Evolutionary conservation across 2,888 invertebrate species (phyloP), one percentile per base, ranked within the genome.

Genomic region (Himalopsyche japonica): DNA sequence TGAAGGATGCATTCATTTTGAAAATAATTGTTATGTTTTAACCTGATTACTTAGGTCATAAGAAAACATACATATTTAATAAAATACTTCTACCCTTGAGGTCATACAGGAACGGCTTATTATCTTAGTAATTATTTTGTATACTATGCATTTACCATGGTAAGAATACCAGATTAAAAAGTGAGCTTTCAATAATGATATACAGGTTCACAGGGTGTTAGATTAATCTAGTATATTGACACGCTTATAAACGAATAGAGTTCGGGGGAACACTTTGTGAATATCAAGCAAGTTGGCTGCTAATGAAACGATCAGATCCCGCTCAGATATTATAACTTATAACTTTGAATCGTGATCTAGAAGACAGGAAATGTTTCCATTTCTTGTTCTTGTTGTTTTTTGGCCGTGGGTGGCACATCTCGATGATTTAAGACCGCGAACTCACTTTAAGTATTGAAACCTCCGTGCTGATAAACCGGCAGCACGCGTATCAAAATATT

Each of bases 301-400:
- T 84, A 86, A 86, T 84, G 86, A 86, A 86, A 84, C 82, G 84
- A 82, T 86, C 86, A 84, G 82, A 86, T 83, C 81, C 64, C 43
- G 30, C 27, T 76, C 79, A 57, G 79, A 57, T 79, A 84, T 57
- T 57, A 57, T 57, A 57, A 57, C 57, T 57, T 57, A 57, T 57
- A 84, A 84, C 77, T 83, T 81, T 77, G 86, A 78, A 81, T 82
- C 81, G 84, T 82, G 86, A 86, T 84, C 80, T 76, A 78, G 80
- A 82, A 82, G 83, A 78, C 85, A 80, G 86, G 86, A 86, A 86
- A 84, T 82, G 86, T 84, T 86, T 82, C 81, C 82, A 85, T 80
- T 85, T 85, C 81, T 83, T 83, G 83, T 85, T 82, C 70, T 57
- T 70, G 83, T 79, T 84, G 83, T 83, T 85, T 86, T 84, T 84